A percentile compares a stretch with the other conserved stretches of the same genome.
These are phyloP conservation scores for Lapara coniferarum DNA, from an alignment of 2,888 invertebrate genomes.

Conservation along the genomic window DNA sequence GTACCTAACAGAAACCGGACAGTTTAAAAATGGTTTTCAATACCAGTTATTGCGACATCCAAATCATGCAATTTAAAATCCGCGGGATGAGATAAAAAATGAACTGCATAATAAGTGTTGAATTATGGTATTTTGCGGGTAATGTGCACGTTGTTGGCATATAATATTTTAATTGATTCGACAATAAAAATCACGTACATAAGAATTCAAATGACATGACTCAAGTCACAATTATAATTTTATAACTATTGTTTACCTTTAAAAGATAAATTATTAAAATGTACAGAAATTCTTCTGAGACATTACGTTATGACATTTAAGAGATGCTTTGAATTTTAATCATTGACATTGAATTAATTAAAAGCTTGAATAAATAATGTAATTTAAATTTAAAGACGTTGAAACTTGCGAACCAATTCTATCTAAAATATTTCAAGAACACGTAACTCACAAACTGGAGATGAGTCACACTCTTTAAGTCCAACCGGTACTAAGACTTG, in stretches of 20 bases:
- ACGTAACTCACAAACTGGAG: not conserved
- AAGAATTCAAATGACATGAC: not conserved
- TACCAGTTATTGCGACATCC: not conserved
- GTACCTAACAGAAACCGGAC: not conserved
- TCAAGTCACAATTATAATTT: not conserved
- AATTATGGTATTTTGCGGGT: not conserved
- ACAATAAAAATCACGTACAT: not conserved
- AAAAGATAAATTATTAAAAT: not conserved
- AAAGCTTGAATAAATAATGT: conserved; percentile 2
- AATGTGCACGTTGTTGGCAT: not conserved
- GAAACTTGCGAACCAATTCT: not conserved
- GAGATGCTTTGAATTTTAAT: not conserved
- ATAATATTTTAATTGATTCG: not conserved
- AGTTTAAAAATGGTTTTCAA: not conserved
- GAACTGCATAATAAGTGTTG: not conserved
- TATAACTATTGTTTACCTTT: not conserved
- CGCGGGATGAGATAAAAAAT: not conserved
- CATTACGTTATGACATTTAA: conserved; percentile 6
- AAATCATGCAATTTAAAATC: not conserved
- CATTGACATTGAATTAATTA: not conserved
- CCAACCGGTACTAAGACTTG: not conserved
- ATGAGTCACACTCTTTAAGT: not conserved
- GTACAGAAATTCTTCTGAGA: not conserved
- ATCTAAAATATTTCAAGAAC: not conserved
- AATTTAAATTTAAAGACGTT: not conserved